Base-by-base conservation (phyloP, 2,113 vertebrate species). In the Puffinus mauretanicus region DNA sequence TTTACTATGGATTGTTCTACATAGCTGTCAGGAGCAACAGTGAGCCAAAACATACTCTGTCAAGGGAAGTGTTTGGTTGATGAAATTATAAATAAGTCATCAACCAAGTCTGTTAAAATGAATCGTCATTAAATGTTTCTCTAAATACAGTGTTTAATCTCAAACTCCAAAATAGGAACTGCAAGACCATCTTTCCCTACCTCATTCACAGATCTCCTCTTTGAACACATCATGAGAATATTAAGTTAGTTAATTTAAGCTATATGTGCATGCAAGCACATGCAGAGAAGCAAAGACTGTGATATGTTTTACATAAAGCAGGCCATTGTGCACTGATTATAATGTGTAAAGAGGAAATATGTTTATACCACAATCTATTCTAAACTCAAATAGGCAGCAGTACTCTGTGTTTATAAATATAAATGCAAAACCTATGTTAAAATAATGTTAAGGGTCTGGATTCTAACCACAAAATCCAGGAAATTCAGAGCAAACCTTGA, bases 301-400 rank as follows among this genome's bases (percentile, higher is more conserved):
- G 97, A 96, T 98, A 96, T 97, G 95, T 98, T 98, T 98, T 98
- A 98, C 98, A 98, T 98, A 97, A 98, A 98, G 97, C 97, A 98
- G 96, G 93, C 95, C 96, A 96, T 98, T 98, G 96, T 95, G 95
- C 95, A 7, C 95, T 98, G 97, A 98, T 98, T 98, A 97, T 97
- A 97, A 98, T 77, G 97, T 98, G 98, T 98, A 98, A 98, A 98
- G 98, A 97, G 97, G 96, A 98, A 98, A 98, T 97, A 96, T 98
- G 98, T 97, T 98, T 97, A 96, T 97, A 97, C 97, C 96, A 96
- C 98, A 98, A 92, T 97, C 97, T 96, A 97, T 96, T 98, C 97
- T 95, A 95, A 98, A 98, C 97, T 92, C 92, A 96, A 97, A 96
- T 97, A 97, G 97, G 94, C 97, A 98, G 97, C 96, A 97, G 96